These are phyloP conservation scores for Falcaria lacertinaria DNA, from an alignment of 2,888 invertebrate species.

Conservation along the genomic window DNA sequence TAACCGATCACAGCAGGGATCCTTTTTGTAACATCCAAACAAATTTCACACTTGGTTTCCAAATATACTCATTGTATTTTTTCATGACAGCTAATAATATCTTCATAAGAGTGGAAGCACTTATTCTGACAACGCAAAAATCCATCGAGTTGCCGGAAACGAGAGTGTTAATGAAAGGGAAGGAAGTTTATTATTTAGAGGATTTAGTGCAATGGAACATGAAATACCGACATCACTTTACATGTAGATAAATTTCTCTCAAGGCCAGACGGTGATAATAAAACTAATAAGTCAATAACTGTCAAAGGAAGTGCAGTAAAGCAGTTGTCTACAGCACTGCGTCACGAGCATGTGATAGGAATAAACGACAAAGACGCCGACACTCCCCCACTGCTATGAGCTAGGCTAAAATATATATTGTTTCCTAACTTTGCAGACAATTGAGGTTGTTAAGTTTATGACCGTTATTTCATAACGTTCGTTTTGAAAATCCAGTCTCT, in stretches of 20 bases:
- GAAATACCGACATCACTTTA: background rate
- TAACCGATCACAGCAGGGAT: slow-evolving; percentile 24
- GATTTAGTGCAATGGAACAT: slow-evolving; percentile 1
- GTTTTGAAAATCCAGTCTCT: slow-evolving; percentile 37
- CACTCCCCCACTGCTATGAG: slow-evolving; percentile 34
- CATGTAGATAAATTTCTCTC: slow-evolving; percentile 3
- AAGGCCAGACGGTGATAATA: slow-evolving; percentile 14
- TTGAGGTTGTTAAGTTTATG: slow-evolving; percentile 57
- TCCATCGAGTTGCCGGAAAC: slow-evolving; percentile 11
- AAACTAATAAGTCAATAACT: slow-evolving; percentile 16
- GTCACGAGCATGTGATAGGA: slow-evolving; percentile 27
- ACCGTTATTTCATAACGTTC: slow-evolving; percentile 37
- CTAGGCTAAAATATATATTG: slow-evolving; percentile 42
- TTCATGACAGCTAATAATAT: background rate
- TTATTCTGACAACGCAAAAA: background rate
- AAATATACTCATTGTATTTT: slow-evolving; percentile 15
- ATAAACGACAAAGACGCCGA: slow-evolving; percentile 37
- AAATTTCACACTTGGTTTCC: slow-evolving; percentile 37
- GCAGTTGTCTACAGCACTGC: slow-evolving; percentile 14
- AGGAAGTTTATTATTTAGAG: slow-evolving; percentile 28
- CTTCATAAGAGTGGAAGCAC: background rate
- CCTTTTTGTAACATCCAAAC: slow-evolving; percentile 27
- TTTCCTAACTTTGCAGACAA: slow-evolving; percentile 42
- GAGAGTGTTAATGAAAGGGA: slow-evolving; percentile 7
- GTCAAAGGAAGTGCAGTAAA: slow-evolving; percentile 28